phyloP scores from a whole-genome alignment of 2,113 vertebrate species.

The Saguinus midas region DNA sequence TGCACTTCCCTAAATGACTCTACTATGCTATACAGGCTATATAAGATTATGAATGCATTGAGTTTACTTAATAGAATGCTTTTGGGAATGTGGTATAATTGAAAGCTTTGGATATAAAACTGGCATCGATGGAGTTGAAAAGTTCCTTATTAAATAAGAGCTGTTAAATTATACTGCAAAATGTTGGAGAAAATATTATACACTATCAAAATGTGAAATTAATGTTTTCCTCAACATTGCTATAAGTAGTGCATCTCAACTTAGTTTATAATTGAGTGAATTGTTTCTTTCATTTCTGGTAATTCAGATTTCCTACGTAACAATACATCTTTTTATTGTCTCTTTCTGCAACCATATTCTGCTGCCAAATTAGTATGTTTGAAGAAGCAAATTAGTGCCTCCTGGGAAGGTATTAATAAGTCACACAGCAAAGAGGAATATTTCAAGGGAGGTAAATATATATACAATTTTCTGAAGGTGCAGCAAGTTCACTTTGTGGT shows the following conservation, averaged over 20 bases:
- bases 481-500: background rate
- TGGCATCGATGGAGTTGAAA: slow-evolving; percentile 69
- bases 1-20: slow-evolving; percentile 65
- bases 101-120: slow-evolving; percentile 75
- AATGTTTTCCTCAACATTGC: slow-evolving; percentile 63
- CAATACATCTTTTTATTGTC: slow-evolving; percentile 42
- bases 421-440: background rate
- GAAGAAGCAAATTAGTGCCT: slow-evolving; percentile 35
- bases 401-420: slow-evolving; percentile 30
- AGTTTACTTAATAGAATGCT: slow-evolving; percentile 73
- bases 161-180: slow-evolving; percentile 68
- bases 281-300: slow-evolving; percentile 67
- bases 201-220: slow-evolving; percentile 72
- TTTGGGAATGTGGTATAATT: slow-evolving; percentile 74
- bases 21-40: slow-evolving; percentile 56
- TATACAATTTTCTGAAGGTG: slow-evolving; percentile 44
- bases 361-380: slow-evolving; percentile 16
- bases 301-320: slow-evolving; percentile 61
- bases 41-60: slow-evolving; percentile 74
- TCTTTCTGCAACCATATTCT: slow-evolving; percentile 61
- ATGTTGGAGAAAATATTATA: slow-evolving; percentile 60
- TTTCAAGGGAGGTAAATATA: slow-evolving; percentile 45
- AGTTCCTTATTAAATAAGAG: slow-evolving; percentile 74
- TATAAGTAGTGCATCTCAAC: slow-evolving; percentile 59
- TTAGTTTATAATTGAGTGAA: slow-evolving; percentile 58